A percentile compares a stretch with the other conserved stretches of the same genome.
These are phyloP conservation scores for Mus pahari DNA, from an alignment of 2,113 vertebrate species.

Conservation along the genomic window DNA sequence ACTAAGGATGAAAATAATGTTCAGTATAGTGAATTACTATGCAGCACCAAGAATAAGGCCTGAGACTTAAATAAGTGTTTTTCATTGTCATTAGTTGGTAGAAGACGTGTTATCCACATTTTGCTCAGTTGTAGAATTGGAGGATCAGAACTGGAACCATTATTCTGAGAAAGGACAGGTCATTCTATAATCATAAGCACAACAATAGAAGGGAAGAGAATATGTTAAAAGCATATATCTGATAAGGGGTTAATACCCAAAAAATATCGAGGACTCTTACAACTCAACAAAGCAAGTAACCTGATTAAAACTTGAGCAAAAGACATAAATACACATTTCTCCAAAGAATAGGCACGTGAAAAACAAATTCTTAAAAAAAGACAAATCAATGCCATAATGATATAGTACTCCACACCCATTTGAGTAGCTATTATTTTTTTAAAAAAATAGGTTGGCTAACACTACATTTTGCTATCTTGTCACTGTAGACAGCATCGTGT, in stretches of 20 bases:
- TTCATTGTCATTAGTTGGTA: neutral
- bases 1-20: constrained; percentile 32
- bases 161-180: constrained; percentile 17
- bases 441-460: neutral
- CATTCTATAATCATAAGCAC: neutral
- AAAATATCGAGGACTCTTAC: neutral
- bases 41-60: neutral
- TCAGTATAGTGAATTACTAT: constrained; percentile 5
- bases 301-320: neutral
- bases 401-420: neutral
- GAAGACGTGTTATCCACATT: neutral
- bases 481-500: neutral
- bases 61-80: constrained; percentile 5
- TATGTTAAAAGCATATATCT: neutral
- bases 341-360: constrained; percentile 1
- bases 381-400: neutral
- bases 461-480: neutral
- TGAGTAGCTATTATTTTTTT: neutral
- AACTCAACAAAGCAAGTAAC: neutral
- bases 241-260: neutral
- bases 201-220: neutral
- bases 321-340: neutral
- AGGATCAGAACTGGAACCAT: neutral
- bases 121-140: constrained; percentile 10
- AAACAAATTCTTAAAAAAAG: neutral